Percentiles rank a stretch among this genome's conserved stretches.
Evolutionary conservation across 2,113 vertebrate species (phyloP).

Genomic region (Antechinus flavipes): DNA sequence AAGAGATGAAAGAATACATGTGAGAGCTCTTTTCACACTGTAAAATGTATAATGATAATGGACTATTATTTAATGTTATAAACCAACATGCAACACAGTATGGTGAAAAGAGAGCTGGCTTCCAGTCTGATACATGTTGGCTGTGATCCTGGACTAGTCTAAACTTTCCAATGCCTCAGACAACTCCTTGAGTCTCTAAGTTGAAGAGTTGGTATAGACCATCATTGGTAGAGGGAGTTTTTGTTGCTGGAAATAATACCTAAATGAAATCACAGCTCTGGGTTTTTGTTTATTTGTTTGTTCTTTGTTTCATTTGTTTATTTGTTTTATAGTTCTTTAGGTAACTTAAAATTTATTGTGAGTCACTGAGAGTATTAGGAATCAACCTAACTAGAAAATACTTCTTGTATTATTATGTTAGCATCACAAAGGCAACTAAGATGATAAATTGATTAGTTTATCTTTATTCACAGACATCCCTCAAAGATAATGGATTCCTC

Average conservation of each 20-base stretch:
- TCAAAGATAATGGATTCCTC: constrained; percentile 7
- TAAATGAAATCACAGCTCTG: background rate
- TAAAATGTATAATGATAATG: background rate
- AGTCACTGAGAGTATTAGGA: background rate
- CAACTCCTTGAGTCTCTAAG: no score
- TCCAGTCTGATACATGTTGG: background rate
- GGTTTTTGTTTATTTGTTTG: no score
- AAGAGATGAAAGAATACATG: background rate
- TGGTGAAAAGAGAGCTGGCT: background rate
- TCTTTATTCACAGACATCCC: background rate
- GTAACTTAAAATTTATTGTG: no score
- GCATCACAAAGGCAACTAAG: background rate
- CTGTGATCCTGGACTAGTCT: no score
- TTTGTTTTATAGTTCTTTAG: no score
- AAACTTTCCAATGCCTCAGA: no score
- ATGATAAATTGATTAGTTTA: background rate
- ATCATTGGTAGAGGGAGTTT: no score
- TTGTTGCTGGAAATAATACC: no score
- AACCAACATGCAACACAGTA: background rate
- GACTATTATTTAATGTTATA: background rate
- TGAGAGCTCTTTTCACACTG: background rate
- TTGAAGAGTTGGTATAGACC: no score
- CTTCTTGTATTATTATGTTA: background rate
- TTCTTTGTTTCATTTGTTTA: no score
- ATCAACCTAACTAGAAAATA: background rate